phyloP scores from a whole-genome alignment of 2,113 vertebrate genomes.

The Phrynocephalus versicolor region DNA sequence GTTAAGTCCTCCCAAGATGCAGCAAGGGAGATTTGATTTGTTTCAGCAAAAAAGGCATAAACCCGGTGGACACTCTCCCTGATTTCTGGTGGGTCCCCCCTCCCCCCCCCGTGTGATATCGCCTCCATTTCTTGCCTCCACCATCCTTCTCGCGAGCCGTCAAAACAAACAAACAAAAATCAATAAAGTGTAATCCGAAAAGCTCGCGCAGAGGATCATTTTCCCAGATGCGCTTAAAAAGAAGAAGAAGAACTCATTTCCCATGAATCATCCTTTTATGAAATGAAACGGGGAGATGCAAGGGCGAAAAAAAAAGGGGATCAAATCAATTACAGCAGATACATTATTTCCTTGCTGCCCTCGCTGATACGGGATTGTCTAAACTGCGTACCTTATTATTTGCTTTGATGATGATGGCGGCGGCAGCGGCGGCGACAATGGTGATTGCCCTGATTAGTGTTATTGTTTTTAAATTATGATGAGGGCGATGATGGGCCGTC shows the following conservation, averaged over 20 bases:
- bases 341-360: slow-evolving; percentile 20
- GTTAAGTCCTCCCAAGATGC: not conserved
- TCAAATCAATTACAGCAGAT: slow-evolving; percentile 40
- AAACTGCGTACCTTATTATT: slow-evolving; percentile 35
- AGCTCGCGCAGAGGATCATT: not conserved
- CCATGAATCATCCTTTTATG: not conserved
- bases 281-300: not conserved
- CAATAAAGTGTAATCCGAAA: slow-evolving; percentile 18
- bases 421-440: no score
- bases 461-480: not conserved
- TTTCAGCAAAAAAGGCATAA: no score
- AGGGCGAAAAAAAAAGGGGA: slow-evolving; percentile 35
- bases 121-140: not conserved
- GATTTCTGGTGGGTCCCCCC: no score
- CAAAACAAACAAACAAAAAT: slow-evolving; percentile 3
- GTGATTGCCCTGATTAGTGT: not conserved
- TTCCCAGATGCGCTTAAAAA: not conserved
- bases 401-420: slow-evolving; percentile 20
- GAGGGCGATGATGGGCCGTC: no score
- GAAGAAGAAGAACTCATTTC: not conserved
- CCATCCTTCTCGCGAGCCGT: not conserved
- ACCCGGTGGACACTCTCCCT: no score
- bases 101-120: not conserved
- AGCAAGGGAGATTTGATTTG: not conserved
- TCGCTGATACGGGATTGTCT: slow-evolving; percentile 31